phyloP scores from a whole-genome alignment of 2,113 vertebrate genomes.

The Crotalus viridis region DNA sequence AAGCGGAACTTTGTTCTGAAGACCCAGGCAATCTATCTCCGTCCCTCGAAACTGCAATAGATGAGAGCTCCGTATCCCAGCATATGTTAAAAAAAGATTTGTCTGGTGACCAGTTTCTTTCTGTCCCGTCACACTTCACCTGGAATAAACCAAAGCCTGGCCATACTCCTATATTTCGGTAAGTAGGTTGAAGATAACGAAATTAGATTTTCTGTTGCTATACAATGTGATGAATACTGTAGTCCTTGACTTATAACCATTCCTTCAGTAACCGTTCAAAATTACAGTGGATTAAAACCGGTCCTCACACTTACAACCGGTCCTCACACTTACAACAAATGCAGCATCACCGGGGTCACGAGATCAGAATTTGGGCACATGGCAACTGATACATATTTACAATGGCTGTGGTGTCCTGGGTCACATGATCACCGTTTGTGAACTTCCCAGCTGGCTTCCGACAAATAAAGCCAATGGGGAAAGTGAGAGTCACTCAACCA shows the following conservation, averaged over 20 bases:
- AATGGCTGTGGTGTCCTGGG: neutral
- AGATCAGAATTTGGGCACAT: neutral
- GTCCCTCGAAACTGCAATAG: conserved; percentile 84
- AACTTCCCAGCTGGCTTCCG: neutral
- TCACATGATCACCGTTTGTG: neutral
- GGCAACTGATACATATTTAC: neutral
- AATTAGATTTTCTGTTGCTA: neutral
- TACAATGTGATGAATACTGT: neutral
- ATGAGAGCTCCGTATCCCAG: conserved; percentile 79
- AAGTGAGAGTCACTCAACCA: neutral
- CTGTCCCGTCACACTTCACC: conserved; percentile 94
- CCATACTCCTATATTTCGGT: conserved; percentile 97
- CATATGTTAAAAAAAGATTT: conserved; percentile 92
- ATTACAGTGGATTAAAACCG: neutral
- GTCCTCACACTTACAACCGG: neutral
- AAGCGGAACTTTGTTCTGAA: conserved; percentile 85
- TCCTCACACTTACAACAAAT: neutral
- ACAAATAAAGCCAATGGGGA: neutral
- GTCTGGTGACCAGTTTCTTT: conserved; percentile 91
- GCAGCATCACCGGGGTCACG: neutral
- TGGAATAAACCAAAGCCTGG: conserved; percentile 99
- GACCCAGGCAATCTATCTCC: conserved; percentile 87
- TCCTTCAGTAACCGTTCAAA: neutral
- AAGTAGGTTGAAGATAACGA: conserved; percentile 51
- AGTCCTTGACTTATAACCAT: neutral